phyloP scores from a whole-genome alignment of 2,888 invertebrate species.

The Zaprionus obscuricornis region DNA sequence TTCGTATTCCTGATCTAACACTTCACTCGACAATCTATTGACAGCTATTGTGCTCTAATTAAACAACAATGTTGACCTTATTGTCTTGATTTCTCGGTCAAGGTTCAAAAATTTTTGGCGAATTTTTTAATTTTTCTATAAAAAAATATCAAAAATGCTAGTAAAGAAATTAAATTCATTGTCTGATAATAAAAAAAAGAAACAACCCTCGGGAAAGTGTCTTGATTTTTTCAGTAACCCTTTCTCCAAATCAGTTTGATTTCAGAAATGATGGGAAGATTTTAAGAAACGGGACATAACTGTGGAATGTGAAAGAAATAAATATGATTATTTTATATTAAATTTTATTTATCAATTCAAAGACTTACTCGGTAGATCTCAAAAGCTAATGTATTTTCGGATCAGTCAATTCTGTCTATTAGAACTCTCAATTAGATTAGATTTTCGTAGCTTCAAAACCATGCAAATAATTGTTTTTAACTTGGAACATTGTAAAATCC shows the following conservation, averaged over 20 bases:
- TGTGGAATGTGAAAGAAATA: too few relatives aligned
- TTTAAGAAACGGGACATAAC: too few relatives aligned
- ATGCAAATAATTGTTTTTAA: too few relatives aligned
- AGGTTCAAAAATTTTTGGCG: conserved; percentile 53
- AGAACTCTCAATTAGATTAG: too few relatives aligned
- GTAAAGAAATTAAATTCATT: conserved; percentile 47
- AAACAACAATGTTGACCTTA: conserved; percentile 75
- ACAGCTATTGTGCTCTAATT: conserved; percentile 74
- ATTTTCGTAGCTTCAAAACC: too few relatives aligned
- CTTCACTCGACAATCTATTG: conserved; percentile 48
- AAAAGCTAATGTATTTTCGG: too few relatives aligned
- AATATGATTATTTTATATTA: too few relatives aligned
- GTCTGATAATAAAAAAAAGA: conserved; percentile 63
- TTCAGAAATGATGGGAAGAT: too few relatives aligned
- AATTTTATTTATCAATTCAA: too few relatives aligned
- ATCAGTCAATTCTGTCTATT: too few relatives aligned
- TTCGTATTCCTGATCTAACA: conserved; percentile 2
- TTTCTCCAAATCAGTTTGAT: conserved; percentile 4
- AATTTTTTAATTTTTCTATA: conserved; percentile 35
- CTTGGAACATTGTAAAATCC: too few relatives aligned
- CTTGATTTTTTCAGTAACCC: conserved; percentile 26
- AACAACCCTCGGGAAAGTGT: conserved; percentile 31
- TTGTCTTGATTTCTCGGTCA: conserved; percentile 62
- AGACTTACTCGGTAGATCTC: too few relatives aligned
- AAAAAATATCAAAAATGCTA: conserved; percentile 27